Conservation (phyloP, 2,888 invertebrate genomes). For the Aphrophora alni region DNA sequence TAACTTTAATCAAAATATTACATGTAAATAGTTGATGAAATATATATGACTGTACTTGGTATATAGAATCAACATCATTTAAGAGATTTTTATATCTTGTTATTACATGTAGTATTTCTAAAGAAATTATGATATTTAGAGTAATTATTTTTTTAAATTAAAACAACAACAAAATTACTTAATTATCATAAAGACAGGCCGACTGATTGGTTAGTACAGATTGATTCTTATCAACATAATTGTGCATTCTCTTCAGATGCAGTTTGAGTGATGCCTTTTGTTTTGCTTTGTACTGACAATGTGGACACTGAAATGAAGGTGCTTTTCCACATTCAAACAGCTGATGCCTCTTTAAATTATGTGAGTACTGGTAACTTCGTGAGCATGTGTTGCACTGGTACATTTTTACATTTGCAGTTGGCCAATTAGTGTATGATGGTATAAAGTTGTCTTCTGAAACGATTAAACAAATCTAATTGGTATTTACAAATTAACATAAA, state of each 20-base stretch:
- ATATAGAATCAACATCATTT: no score
- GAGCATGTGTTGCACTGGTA: slow-evolving; percentile 40
- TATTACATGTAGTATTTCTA: no score
- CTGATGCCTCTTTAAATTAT: slow-evolving; percentile 48
- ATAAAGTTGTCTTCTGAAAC: neutral
- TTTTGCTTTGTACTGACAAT: slow-evolving; percentile 38
- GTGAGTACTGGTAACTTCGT: slow-evolving; percentile 39
- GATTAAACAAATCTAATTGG: neutral
- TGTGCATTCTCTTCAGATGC: slow-evolving; percentile 27
- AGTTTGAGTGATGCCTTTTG: slow-evolving; percentile 28
- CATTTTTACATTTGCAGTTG: neutral
- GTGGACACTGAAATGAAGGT: slow-evolving; percentile 48
- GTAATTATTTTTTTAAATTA: no score
- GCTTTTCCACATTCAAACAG: slow-evolving; percentile 51
- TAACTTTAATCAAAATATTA: no score
- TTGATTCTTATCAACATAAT: slow-evolving; percentile 21
- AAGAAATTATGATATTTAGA: no score
- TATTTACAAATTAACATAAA: neutral
- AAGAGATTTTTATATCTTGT: no score
- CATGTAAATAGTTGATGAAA: no score
- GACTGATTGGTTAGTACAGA: neutral
- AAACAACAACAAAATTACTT: neutral
- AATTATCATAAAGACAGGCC: neutral
- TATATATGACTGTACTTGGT: no score
- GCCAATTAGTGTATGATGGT: neutral